A percentile compares a stretch with the other conserved stretches of the same genome.
phyloP scores from a whole-genome alignment of 2,113 vertebrate species.

The Thomomys bottae region DNA sequence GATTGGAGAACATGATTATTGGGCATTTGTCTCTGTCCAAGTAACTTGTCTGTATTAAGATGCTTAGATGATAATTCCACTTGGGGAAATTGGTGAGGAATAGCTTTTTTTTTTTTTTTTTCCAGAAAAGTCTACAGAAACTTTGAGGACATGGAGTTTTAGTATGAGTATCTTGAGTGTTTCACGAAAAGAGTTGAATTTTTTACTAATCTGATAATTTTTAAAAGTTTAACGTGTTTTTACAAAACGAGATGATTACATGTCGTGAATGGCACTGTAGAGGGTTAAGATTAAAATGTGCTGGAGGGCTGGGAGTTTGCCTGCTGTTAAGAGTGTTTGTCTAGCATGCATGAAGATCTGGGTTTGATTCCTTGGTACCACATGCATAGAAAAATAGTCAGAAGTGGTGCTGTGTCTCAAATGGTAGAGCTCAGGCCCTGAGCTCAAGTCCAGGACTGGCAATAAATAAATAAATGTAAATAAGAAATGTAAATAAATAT shows the following conservation, averaged over 20 bases:
- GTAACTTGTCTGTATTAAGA: background rate
- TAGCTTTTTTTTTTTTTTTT: constrained; percentile 44
- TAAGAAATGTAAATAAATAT: too few species aligned
- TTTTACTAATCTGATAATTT: background rate
- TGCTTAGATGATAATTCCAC: background rate
- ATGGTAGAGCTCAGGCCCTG: too few species aligned
- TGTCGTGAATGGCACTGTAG: background rate
- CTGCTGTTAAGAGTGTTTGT: too few species aligned
- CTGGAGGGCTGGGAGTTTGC: background rate
- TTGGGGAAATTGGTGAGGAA: background rate
- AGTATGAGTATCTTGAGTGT: constrained; percentile 37
- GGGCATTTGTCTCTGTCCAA: constrained; percentile 18
- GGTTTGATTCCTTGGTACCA: too few species aligned
- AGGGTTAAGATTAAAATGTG: background rate
- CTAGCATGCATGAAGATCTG: too few species aligned
- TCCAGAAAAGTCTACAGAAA: constrained; percentile 34
- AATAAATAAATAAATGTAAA: too few species aligned
- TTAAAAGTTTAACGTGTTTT: background rate
- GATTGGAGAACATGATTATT: background rate
- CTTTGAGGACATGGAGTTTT: background rate
- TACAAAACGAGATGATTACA: background rate
- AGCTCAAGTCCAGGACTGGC: too few species aligned
- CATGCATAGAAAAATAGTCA: too few species aligned
- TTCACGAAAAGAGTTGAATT: constrained; percentile 39
- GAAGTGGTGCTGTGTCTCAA: too few species aligned